Base-by-base conservation (phyloP, 2,888 invertebrate species). In the Lamellibrachia satsuma region DNA sequence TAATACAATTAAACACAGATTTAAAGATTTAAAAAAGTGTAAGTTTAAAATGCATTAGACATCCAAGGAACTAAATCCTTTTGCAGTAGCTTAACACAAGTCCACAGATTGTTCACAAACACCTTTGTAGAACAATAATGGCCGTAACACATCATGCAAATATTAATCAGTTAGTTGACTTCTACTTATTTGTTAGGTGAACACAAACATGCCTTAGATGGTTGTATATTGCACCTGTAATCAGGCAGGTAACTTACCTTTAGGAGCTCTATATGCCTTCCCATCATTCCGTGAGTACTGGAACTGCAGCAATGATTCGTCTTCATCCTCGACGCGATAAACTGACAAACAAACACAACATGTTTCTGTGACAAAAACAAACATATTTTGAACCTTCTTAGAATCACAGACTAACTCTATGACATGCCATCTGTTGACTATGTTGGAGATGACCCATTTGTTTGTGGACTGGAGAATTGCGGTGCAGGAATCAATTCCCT, bases 211-310 rank as follows among this genome's bases (percentile, higher is more conserved):
- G 75, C 75, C 75, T 75, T 11, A 11, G 22, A n/a, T 75, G 75
- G 75, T 75, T 75, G 75, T 75, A 6, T 75, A 75, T 39, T 75
- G 75, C 75, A 57, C 11, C 15, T 15, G 75, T 22, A 75, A 75
- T 75, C 51, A 75, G 27, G 55, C 9, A 55, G 90, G n/a, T 52
- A 15, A 52, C 92, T 93, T 94, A 95, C 95, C 95, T 95, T 94
- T 95, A 51, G 95, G 94, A 4, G 55, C 95, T 94, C 95, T 52
- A 95, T 94, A 9, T n/a, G 94, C 93, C 93, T 95, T 95, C n/a
- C 95, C 95, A 93, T 95, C 95, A 92, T 94, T 94, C 91, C 94
- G 94, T 15, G 93, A 94, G 91, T 93, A 95, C 93, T 95, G 95
- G 92, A 94, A 94, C 75, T 94, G 94, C 91, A 95, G 93, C 60